Percentiles rank a stretch among this genome's conserved stretches.
These are phyloP conservation scores for Lithophane socia DNA, from an alignment of 2,888 invertebrate genomes.

Conservation along the genomic window DNA sequence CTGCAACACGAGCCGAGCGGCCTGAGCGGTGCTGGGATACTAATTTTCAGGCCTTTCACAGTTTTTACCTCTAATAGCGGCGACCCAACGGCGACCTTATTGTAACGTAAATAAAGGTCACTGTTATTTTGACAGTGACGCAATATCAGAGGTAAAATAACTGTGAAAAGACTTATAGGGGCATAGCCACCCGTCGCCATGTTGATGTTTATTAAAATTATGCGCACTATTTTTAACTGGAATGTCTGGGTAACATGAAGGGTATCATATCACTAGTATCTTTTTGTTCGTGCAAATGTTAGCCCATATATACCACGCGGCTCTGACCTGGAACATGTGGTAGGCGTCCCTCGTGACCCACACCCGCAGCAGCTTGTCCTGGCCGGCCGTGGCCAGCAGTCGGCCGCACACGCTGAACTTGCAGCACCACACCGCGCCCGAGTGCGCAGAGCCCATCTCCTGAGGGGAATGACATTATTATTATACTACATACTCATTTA, in stretches of 20 bases:
- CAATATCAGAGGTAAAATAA: background rate
- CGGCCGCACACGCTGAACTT: conserved; percentile 99
- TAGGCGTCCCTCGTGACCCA: conserved; percentile 98
- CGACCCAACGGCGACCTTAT: background rate
- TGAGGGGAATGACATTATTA: no score
- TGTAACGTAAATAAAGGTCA: background rate
- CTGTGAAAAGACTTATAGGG: no score
- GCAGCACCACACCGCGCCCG: conserved; percentile 99
- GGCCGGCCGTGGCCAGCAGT: conserved; percentile 98
- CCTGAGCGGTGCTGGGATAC: background rate
- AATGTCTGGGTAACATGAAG: background rate
- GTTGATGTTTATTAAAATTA: background rate
- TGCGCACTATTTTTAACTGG: background rate
- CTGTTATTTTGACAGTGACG: background rate
- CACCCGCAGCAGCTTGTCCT: conserved; percentile 97
- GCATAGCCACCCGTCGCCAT: background rate
- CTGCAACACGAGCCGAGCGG: conserved; percentile 78
- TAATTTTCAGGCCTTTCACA: background rate
- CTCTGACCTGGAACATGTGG: conserved; percentile 94
- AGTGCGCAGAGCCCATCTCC: conserved; percentile 95
- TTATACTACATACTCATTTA: no score
- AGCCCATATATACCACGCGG: no score
- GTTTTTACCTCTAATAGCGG: background rate
- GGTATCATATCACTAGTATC: background rate
- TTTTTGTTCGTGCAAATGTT: background rate